Evolutionary conservation across 2,797 vertebrate species (phyloP).

Genomic region (Erpetoichthys calabaricus): DNA sequence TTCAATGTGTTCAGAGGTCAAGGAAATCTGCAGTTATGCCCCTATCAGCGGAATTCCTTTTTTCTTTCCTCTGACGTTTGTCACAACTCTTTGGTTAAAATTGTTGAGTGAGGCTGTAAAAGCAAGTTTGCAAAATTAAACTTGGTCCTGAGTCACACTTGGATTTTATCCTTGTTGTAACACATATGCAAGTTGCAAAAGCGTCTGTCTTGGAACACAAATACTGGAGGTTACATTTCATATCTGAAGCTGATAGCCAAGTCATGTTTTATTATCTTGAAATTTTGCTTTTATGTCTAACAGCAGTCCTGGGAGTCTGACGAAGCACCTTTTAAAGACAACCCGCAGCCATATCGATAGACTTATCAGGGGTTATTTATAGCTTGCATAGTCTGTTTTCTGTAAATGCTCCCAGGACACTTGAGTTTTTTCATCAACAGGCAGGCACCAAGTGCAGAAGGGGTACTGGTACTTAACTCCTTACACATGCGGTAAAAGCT

Average conservation of each 20-base stretch:
- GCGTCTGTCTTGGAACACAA: no score
- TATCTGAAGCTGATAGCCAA: constrained; percentile 32
- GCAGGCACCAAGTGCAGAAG: no score
- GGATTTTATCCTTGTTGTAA: background rate
- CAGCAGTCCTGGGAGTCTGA: constrained; percentile 7
- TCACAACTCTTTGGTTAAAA: background rate
- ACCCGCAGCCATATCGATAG: constrained; percentile 14
- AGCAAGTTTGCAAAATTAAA: constrained; percentile 18
- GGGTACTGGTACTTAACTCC: no score
- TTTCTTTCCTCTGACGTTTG: background rate
- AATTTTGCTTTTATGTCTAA: constrained; percentile 23
- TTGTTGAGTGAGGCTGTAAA: constrained; percentile 12
- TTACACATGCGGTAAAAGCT: no score
- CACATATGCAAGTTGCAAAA: no score
- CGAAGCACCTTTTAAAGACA: constrained; percentile 31
- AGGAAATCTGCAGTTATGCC: constrained; percentile 11
- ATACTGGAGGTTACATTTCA: constrained; percentile 25
- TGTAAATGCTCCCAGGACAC: background rate
- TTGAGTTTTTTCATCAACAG: no score
- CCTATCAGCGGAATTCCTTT: constrained; percentile 7
- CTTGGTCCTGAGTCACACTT: constrained; percentile 9
- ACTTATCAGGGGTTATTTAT: constrained; percentile 32
- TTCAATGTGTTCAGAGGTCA: constrained; percentile 28
- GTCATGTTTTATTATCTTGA: constrained; percentile 29
- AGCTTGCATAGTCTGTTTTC: constrained; percentile 18